phyloP scores from a whole-genome alignment of 37 sponge, comb jelly and placozoan genomes.

The Diacarnus erythraeanus region DNA sequence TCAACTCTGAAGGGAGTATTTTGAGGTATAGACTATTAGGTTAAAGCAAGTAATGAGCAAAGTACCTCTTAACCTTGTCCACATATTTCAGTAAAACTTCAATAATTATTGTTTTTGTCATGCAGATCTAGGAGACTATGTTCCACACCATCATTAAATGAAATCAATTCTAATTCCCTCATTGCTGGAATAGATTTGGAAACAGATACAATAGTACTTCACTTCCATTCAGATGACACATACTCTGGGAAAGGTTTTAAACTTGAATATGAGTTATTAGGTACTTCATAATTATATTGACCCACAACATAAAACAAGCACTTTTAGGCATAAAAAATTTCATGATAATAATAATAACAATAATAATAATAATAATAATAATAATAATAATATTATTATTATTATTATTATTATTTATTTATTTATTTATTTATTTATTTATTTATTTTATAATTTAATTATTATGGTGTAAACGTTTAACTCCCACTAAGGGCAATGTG shows the following conservation, averaged over 20 bases:
- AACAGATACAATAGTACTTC: not conserved
- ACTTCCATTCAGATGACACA: slow-evolving; percentile 40
- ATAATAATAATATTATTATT: no score
- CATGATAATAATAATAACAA: no score
- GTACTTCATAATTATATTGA: slow-evolving; percentile 5
- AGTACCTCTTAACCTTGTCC: not conserved
- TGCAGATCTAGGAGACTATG: not conserved
- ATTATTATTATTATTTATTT: no score
- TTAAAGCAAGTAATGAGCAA: not conserved
- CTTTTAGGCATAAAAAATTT: no score
- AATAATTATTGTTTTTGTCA: no score
- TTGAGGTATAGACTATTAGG: not conserved
- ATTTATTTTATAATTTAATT: no score
- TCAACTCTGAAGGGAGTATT: slow-evolving; percentile 14
- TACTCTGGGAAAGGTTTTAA: slow-evolving; percentile 28
- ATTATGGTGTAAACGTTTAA: no score
- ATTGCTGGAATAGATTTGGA: not conserved
- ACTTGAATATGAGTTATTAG: slow-evolving; percentile 9
- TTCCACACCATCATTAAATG: not conserved
- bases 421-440: no score
- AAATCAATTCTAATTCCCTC: not conserved
- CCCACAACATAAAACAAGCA: not conserved
- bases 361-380: no score
- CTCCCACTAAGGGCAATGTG: no score
- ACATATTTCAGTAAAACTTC: no score